Evolutionary conservation across 2,113 vertebrate genomes (phyloP).

Genomic region (Passer montanus): DNA sequence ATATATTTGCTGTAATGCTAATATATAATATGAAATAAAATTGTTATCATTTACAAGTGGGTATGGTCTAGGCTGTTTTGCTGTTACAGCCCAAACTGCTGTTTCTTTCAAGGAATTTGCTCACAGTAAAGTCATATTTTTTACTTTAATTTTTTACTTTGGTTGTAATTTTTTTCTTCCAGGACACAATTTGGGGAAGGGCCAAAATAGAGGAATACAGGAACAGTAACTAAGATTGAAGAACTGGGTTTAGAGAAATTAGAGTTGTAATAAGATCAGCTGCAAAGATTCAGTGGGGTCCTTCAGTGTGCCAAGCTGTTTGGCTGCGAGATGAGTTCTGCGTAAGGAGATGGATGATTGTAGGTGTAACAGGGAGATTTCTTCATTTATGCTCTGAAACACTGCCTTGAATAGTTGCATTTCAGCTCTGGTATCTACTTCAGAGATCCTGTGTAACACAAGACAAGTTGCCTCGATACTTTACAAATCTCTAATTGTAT

Average conservation of each 20-base stretch:
- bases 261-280: background rate
- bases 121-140: background rate
- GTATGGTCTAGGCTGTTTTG: background rate
- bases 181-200: background rate
- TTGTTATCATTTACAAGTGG: accelerated
- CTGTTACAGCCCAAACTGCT: background rate
- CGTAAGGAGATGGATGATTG: background rate
- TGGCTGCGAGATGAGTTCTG: accelerated
- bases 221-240: background rate
- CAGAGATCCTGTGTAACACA: background rate
- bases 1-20: background rate
- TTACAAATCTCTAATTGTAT: background rate
- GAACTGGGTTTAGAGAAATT: background rate
- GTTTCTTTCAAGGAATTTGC: background rate
- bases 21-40: background rate
- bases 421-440: background rate
- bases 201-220: background rate
- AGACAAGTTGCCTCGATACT: background rate
- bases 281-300: background rate
- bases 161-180: background rate
- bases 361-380: background rate
- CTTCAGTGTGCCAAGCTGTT: accelerated
- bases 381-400: background rate
- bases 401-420: background rate
- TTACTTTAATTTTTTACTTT: background rate